Conservation (phyloP, 2,797 vertebrate genomes). For the Crocodylus rhombifer region DNA sequence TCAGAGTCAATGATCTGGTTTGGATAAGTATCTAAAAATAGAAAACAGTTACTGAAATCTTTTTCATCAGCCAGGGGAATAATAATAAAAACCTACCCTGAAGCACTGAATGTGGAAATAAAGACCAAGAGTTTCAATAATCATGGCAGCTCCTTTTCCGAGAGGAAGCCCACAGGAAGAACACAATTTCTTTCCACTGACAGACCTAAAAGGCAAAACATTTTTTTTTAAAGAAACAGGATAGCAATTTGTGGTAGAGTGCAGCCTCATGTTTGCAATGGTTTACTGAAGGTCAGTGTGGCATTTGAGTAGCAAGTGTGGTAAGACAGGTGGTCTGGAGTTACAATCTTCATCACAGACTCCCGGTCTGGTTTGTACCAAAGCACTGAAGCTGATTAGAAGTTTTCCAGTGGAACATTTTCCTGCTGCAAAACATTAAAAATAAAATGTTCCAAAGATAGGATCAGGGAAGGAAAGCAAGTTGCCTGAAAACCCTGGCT, state of each 20-base stretch:
- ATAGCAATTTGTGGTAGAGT: neutral
- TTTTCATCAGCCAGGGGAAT: neutral
- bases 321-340: neutral
- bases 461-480: neutral
- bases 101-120: constrained; percentile 99
- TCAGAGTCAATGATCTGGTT: neutral
- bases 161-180: constrained; percentile 93
- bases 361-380: neutral
- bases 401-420: no score
- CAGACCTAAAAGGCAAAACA: constrained; percentile 84
- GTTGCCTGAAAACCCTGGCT: neutral
- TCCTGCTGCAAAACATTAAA: no score
- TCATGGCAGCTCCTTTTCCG: constrained; percentile 99
- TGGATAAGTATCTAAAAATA: neutral
- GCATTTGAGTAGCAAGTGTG: neutral
- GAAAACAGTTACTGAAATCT: neutral
- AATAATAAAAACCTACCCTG: constrained; percentile 82
- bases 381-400: neutral
- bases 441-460: no score
- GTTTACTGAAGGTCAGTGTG: neutral
- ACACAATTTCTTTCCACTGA: constrained; percentile 97
- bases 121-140: constrained; percentile 95
- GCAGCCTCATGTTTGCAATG: neutral
- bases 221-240: neutral
- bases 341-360: neutral